phyloP scores from a whole-genome alignment of 2,888 invertebrate species.

The Bimastos eiseni region DNA sequence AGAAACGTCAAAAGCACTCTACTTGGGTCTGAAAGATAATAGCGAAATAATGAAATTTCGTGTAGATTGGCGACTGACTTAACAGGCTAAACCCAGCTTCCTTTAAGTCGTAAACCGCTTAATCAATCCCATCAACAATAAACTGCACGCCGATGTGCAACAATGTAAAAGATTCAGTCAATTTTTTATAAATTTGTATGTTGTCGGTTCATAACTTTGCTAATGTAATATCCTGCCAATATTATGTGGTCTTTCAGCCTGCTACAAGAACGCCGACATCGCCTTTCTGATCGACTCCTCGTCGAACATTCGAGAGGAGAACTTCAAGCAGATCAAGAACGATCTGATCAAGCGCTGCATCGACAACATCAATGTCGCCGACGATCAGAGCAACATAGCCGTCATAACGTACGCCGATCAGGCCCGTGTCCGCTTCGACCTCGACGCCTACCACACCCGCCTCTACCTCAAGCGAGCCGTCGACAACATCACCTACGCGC shows the following conservation, averaged over 20 bases:
- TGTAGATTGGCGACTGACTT: too few species aligned
- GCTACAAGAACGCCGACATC: constrained; percentile 41
- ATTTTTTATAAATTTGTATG: too few species aligned
- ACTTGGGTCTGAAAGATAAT: too few species aligned
- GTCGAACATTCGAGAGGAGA: constrained; percentile 37
- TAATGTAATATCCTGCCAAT: neutral
- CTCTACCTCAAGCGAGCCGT: constrained; percentile 47
- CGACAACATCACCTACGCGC: constrained; percentile 47
- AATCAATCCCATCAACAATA: too few species aligned
- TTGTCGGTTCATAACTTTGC: too few species aligned
- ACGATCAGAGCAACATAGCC: constrained; percentile 37
- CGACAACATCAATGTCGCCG: constrained; percentile 41
- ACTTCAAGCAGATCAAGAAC: constrained; percentile 38
- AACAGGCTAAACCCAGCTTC: too few species aligned
- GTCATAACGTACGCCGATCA: constrained; percentile 40
- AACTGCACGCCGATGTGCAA: too few species aligned
- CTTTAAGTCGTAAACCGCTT: too few species aligned
- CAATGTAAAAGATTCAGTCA: too few species aligned
- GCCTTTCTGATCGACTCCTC: constrained; percentile 42
- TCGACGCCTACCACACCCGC: constrained; percentile 44
- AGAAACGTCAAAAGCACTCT: too few species aligned
- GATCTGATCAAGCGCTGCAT: constrained; percentile 39
- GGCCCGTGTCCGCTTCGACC: constrained; percentile 43
- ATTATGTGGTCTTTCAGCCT: constrained; percentile 33
- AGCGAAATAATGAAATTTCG: too few species aligned